phyloP scores from a whole-genome alignment of 37 sponge, comb jelly and placozoan genomes.

The Hormiphora californensis region DNA sequence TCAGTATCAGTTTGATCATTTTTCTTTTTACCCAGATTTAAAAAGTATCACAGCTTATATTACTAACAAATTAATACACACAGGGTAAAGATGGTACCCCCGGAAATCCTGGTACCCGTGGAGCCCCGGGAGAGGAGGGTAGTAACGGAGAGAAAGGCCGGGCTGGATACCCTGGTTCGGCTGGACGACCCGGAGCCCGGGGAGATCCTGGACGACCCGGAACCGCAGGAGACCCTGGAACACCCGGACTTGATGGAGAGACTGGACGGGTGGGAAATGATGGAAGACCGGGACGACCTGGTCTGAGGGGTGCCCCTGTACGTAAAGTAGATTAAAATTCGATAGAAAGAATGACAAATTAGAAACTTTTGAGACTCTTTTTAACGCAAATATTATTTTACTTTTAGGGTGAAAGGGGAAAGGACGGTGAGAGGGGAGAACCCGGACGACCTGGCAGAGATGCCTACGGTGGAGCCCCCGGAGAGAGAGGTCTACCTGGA shows the following conservation, averaged over 20 bases:
- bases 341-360: too few species aligned
- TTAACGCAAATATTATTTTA: too few species aligned
- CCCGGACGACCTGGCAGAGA: constrained; percentile 5
- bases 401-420: constrained; percentile 54
- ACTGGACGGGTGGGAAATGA: neutral
- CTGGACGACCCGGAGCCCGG: neutral
- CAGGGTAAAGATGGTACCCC: constrained; percentile 6
- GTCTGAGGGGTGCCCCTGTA: neutral
- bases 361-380: too few species aligned
- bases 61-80: neutral
- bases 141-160: too few species aligned
- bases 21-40: too few species aligned
- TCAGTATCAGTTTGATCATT: too few species aligned
- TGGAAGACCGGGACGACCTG: constrained; percentile 19
- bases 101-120: neutral
- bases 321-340: neutral
- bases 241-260: neutral
- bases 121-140: neutral
- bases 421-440: constrained; percentile 55
- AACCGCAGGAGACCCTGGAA: neutral
- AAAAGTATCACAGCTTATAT: too few species aligned
- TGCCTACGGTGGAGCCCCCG: constrained; percentile 48
- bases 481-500: constrained; percentile 19
- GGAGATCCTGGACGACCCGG: neutral
- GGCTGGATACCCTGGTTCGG: neutral